phyloP scores from a whole-genome alignment of 2,797 vertebrate species.

The Danio albolineatus region DNA sequence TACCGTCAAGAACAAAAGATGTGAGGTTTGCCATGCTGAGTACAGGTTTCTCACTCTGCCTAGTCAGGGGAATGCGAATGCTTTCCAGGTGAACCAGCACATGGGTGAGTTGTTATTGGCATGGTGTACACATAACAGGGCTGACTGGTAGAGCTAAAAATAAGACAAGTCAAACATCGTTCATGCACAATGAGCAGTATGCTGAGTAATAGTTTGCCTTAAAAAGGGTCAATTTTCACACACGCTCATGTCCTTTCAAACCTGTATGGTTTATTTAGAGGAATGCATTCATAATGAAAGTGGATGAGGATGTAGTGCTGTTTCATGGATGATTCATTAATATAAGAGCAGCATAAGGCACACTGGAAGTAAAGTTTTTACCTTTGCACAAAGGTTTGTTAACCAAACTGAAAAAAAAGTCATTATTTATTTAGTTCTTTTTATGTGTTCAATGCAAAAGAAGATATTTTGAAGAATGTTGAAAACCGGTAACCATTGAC shows the following conservation, averaged over 20 bases:
- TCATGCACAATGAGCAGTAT: background rate
- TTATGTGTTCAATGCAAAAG: no score
- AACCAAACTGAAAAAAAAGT: no score
- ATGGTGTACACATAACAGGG: background rate
- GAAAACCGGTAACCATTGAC: no score
- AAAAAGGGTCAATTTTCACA: background rate
- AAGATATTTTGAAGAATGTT: no score
- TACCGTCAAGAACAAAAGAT: slow-evolving; percentile 52
- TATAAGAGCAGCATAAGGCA: background rate
- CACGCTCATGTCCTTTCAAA: background rate
- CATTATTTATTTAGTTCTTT: no score
- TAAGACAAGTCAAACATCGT: slow-evolving; percentile 16
- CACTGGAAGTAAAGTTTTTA: background rate
- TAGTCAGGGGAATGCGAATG: slow-evolving; percentile 51
- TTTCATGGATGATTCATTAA: background rate
- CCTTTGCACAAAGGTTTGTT: no score
- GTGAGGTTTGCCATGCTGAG: slow-evolving; percentile 54
- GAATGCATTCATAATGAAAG: background rate
- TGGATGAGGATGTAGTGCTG: background rate
- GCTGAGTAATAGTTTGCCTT: background rate
- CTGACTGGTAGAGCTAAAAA: background rate
- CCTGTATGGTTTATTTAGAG: background rate
- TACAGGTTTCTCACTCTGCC: slow-evolving; percentile 46
- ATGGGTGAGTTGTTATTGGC: slow-evolving; percentile 10
- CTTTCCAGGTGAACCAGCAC: slow-evolving; percentile 21